Evolutionary conservation across 1,140 invertebrate genomes (phyloP).

Genomic region (Drosophila lini): DNA sequence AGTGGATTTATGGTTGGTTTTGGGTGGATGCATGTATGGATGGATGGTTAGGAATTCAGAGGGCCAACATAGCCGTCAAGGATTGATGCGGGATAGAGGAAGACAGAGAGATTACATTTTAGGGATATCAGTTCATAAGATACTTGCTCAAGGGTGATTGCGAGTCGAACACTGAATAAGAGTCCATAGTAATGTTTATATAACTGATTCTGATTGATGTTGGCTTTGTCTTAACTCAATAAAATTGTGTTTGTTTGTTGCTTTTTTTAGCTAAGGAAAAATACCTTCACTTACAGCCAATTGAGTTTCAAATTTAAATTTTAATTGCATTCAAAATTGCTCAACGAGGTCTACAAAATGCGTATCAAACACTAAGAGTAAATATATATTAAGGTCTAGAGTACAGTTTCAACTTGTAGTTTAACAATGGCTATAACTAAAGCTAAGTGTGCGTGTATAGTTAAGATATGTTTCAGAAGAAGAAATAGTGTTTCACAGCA

Average conservation of each 20-base stretch:
- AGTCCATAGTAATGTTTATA: slow-evolving; percentile 12
- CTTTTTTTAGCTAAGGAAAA: slow-evolving; percentile 23
- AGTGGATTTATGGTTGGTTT: slow-evolving; percentile 28
- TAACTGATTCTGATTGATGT: slow-evolving; percentile 31
- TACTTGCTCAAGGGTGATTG: slow-evolving; percentile 41
- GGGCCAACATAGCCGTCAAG: slow-evolving; percentile 13
- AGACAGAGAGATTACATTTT: slow-evolving; percentile 63
- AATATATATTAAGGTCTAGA: slow-evolving; percentile 20
- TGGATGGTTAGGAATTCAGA: slow-evolving; percentile 1
- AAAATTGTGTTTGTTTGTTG: slow-evolving; percentile 73
- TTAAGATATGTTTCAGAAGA: background rate
- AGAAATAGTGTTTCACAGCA: slow-evolving; percentile 10
- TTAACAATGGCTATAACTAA: slow-evolving; percentile 9
- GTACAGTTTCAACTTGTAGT: slow-evolving; percentile 11
- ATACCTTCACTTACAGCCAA: slow-evolving; percentile 20
- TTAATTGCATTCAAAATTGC: slow-evolving; percentile 56
- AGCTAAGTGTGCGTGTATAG: slow-evolving; percentile 26
- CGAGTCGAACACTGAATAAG: slow-evolving; percentile 22
- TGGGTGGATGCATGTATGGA: slow-evolving; percentile 22
- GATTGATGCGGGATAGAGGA: slow-evolving; percentile 45
- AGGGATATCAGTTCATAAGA: slow-evolving; percentile 40
- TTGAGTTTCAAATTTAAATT: slow-evolving; percentile 20
- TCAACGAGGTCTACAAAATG: slow-evolving; percentile 49
- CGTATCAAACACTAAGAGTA: slow-evolving; percentile 34
- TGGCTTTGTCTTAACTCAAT: slow-evolving; percentile 28